A percentile compares a stretch with the other conserved stretches of the same genome.
Evolutionary conservation across 2,888 invertebrate genomes (phyloP).

Genomic region (Celastrina argiolus): DNA sequence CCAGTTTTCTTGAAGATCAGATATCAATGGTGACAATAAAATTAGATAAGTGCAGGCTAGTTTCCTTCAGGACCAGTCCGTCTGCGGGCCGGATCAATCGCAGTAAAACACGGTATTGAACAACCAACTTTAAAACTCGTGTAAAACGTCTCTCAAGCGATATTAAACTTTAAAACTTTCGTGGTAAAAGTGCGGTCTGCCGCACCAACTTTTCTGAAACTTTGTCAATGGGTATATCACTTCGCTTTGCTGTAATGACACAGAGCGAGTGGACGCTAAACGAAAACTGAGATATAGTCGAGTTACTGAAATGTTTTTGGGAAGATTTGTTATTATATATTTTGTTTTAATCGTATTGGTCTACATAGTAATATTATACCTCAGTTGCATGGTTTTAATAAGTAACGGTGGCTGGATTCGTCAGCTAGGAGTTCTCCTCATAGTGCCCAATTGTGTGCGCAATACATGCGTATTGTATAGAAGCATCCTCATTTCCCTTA

Average conservation of each 20-base stretch:
- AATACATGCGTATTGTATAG: no score
- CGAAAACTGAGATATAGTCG: conserved; percentile 59
- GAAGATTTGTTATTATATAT: conserved; percentile 32
- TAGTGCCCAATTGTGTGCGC: no score
- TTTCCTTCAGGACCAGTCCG: conserved; percentile 57
- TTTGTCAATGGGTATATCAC: conserved; percentile 55
- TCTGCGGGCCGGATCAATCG: conserved; percentile 73
- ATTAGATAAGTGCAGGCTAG: conserved; percentile 75
- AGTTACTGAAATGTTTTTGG: conserved; percentile 53
- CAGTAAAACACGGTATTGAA: conserved; percentile 66
- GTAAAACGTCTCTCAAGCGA: conserved; percentile 33
- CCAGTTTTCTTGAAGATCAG: conserved; percentile 59
- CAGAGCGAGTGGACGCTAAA: conserved; percentile 67
- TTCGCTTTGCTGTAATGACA: conserved; percentile 65
- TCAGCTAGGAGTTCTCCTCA: no score
- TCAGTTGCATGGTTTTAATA: no score
- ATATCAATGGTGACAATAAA: conserved; percentile 71
- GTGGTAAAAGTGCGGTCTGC: conserved; percentile 28
- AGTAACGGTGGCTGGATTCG: no score
- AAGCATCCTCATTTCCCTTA: no score
- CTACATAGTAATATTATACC: no score
- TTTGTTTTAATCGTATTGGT: background rate
- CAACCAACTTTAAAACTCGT: conserved; percentile 37
- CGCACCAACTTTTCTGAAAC: conserved; percentile 27
- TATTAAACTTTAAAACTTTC: conserved; percentile 41